These are phyloP conservation scores for Oedothorax gibbosus DNA, from an alignment of 1,140 invertebrate species.

Conservation along the genomic window DNA sequence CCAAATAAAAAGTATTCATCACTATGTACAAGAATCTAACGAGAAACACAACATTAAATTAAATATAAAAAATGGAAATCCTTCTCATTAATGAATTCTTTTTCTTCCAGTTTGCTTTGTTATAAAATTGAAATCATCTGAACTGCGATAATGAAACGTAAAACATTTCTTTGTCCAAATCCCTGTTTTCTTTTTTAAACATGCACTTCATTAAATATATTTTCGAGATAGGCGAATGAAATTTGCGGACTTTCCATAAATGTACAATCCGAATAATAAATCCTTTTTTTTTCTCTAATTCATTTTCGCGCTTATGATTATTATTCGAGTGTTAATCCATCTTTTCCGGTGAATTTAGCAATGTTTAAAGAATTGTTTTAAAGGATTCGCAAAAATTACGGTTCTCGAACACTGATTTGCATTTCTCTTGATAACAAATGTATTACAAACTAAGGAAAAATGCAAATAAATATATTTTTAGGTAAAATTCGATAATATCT, in stretches of 20 bases:
- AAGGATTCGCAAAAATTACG: conserved; percentile 4
- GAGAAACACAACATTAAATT: neutral
- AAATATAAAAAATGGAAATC: neutral
- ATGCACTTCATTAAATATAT: conserved; percentile 41
- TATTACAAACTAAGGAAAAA: neutral
- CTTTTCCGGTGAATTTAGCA: conserved; percentile 33
- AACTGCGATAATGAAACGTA: conserved; percentile 34
- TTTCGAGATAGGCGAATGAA: conserved; percentile 27
- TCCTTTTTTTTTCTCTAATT: conserved; percentile 7
- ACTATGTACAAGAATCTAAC: neutral
- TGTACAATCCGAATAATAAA: conserved; percentile 11
- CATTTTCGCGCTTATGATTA: conserved; percentile 20
- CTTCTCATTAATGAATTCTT: conserved; percentile 13
- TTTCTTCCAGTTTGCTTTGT: conserved; percentile 1
- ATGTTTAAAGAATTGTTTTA: conserved; percentile 26
- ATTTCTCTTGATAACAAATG: conserved; percentile 33
- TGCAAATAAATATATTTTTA: neutral
- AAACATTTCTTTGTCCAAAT: conserved; percentile 14
- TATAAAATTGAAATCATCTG: neutral
- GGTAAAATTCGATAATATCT: no score
- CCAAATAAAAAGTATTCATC: neutral
- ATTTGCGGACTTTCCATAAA: conserved; percentile 24
- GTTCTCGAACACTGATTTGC: conserved; percentile 27
- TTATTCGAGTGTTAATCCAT: conserved; percentile 25
- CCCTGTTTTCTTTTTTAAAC: neutral